These are phyloP conservation scores for Vesta saturnalis DNA, from an alignment of 2,888 invertebrate species.

Conservation along the genomic window DNA sequence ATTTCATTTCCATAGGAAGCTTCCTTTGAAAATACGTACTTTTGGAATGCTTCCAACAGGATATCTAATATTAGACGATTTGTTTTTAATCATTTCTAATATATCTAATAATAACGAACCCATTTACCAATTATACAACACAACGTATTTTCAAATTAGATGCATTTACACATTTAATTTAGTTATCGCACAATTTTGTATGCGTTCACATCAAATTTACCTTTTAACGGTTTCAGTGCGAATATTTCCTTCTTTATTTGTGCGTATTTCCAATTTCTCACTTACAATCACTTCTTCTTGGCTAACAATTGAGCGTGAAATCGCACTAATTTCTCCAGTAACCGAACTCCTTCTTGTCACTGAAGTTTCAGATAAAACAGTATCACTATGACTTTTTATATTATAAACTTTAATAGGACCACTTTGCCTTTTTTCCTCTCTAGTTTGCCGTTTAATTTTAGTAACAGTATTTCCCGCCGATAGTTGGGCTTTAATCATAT, in stretches of 20 bases:
- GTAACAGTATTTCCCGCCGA: constrained; percentile 63
- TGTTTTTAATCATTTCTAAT: constrained; percentile 58
- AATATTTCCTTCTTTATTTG: constrained; percentile 19
- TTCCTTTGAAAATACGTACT: constrained; percentile 56
- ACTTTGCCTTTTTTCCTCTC: constrained; percentile 59
- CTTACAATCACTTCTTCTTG: constrained; percentile 36
- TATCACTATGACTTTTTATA: constrained; percentile 61
- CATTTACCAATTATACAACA: constrained; percentile 33
- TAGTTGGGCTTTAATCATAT: constrained; percentile 66
- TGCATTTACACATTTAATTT: too few species aligned
- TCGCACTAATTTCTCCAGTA: constrained; percentile 53
- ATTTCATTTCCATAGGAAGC: constrained; percentile 57
- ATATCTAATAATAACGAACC: constrained; percentile 49
- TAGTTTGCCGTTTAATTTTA: constrained; percentile 63
- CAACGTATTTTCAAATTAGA: constrained; percentile 22
- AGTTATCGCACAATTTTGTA: too few species aligned
- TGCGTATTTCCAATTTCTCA: not conserved
- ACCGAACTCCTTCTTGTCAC: constrained; percentile 53
- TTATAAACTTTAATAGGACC: constrained; percentile 66
- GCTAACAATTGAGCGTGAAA: constrained; percentile 49
- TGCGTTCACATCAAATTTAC: constrained; percentile 35
- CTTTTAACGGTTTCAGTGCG: constrained; percentile 47
- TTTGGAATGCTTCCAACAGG: constrained; percentile 59
- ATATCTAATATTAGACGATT: constrained; percentile 61
- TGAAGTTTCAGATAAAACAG: constrained; percentile 55